These are phyloP conservation scores for Leptoteleia sp. DNA, from an alignment of 1,140 invertebrate genomes.

Conservation along the genomic window DNA sequence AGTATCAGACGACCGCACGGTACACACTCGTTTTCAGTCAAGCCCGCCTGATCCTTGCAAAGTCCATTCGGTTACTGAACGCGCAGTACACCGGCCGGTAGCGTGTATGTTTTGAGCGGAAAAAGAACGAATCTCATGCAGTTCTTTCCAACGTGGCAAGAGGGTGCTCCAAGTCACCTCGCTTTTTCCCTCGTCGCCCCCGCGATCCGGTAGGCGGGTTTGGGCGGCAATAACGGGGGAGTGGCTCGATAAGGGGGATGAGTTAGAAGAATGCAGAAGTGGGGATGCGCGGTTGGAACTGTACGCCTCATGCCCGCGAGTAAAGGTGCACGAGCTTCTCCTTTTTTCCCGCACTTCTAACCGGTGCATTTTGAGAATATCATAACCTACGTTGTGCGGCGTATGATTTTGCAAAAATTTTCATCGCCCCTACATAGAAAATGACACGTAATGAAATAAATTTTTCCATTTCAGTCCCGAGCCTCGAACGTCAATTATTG, in stretches of 20 bases:
- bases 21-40: conserved; percentile 21
- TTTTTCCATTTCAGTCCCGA: too few relatives aligned
- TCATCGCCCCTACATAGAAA: too few relatives aligned
- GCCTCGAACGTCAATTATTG: too few relatives aligned
- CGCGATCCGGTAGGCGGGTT: conserved; percentile 68
- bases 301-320: conserved; percentile 32
- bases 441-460: too few relatives aligned
- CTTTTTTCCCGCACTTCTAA: conserved; percentile 66
- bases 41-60: conserved; percentile 46
- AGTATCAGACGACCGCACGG: conserved; percentile 10
- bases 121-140: conserved; percentile 67
- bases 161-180: conserved; percentile 67
- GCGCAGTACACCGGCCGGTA: conserved; percentile 35
- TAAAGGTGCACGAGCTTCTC: conserved; percentile 59
- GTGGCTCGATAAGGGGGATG: conserved; percentile 40
- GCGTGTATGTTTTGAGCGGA: conserved; percentile 33
- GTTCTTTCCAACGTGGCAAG: conserved; percentile 68
- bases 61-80: conserved; percentile 59
- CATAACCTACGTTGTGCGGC: too few relatives aligned
- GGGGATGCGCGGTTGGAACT: conserved; percentile 6
- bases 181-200: conserved; percentile 65
- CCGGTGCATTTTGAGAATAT: conserved; percentile 27
- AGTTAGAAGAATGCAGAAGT: conserved; percentile 35
- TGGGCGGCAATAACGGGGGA: conserved; percentile 65
- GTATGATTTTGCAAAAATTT: too few relatives aligned